A percentile compares a stretch with the other conserved stretches of the same genome.
These are phyloP conservation scores for Diabrotica virgifera DNA, from an alignment of 1,140 invertebrate species.

Conservation along the genomic window DNA sequence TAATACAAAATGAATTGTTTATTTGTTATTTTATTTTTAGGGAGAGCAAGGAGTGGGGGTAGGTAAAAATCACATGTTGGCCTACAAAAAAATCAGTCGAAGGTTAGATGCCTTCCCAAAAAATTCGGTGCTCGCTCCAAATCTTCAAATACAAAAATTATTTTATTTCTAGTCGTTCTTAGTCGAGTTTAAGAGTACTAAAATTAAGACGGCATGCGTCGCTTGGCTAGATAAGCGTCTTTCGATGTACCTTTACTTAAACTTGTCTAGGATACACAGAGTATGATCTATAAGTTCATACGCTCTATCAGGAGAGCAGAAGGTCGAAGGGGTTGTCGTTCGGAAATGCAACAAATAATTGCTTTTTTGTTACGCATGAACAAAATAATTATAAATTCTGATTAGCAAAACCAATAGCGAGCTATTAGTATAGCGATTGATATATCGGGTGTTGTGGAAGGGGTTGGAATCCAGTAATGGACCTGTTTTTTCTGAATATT, in stretches of 20 bases:
- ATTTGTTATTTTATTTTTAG: background rate
- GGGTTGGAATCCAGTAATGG: too few relatives aligned
- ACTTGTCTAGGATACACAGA: conserved; percentile 14
- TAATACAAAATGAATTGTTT: conserved; percentile 35
- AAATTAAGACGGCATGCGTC: background rate
- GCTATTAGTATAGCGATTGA: too few relatives aligned
- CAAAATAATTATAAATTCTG: too few relatives aligned
- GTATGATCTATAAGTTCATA: conserved; percentile 46
- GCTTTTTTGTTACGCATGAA: background rate
- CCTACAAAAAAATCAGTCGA: conserved; percentile 6
- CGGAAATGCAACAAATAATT: conserved; percentile 5
- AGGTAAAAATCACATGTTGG: background rate
- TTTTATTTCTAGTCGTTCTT: too few relatives aligned
- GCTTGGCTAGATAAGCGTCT: background rate
- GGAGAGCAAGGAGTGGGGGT: conserved; percentile 2
- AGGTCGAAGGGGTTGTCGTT: conserved; percentile 19
- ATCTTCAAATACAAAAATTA: too few relatives aligned
- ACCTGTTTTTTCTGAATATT: too few relatives aligned
- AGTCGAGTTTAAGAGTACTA: background rate
- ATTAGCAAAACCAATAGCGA: too few relatives aligned
- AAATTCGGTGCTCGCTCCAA: background rate
- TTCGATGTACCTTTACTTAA: conserved; percentile 6
- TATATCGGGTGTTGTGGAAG: too few relatives aligned
- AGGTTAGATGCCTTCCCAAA: conserved; percentile 4
- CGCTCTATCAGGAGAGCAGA: conserved; percentile 40